A percentile compares a stretch with the other conserved stretches of the same genome.
Evolutionary conservation across 2,888 invertebrate genomes (phyloP).

Genomic region (Cephus rjabovi): DNA sequence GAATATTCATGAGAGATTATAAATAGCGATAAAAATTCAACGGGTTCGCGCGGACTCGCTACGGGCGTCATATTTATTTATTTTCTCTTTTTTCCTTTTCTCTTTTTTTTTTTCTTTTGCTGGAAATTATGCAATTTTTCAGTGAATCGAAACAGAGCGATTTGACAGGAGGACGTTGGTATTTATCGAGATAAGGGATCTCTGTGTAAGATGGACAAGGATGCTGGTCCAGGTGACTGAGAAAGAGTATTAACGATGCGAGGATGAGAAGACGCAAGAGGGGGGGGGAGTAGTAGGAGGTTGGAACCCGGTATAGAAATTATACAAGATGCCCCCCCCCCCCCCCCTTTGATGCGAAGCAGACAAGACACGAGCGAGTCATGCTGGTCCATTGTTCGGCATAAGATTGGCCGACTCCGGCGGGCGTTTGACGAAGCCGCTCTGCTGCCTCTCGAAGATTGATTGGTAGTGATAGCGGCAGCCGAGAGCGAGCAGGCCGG

Average conservation of each 20-base stretch:
- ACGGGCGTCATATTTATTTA: neutral
- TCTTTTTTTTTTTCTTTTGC: neutral
- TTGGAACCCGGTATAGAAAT: constrained; percentile 6
- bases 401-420: constrained; percentile 55
- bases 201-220: neutral
- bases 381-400: constrained; percentile 58
- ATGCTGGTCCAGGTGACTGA: neutral
- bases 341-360: constrained; percentile 36
- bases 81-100: too few species aligned
- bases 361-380: constrained; percentile 53
- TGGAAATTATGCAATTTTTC: neutral
- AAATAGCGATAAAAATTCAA: neutral
- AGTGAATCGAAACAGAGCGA: neutral
- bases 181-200: neutral
- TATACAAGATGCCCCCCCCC: neutral
- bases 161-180: neutral
- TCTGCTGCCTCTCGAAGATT: constrained; percentile 48
- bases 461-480: constrained; percentile 63
- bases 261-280: neutral
- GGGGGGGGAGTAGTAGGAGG: neutral
- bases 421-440: constrained; percentile 59
- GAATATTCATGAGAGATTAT: neutral
- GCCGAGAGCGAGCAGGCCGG: constrained; percentile 49
- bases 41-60: neutral
- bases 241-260: neutral